Conservation (phyloP, 37 sponge, comb jelly and placozoan species). For the Beroe ovata region DNA sequence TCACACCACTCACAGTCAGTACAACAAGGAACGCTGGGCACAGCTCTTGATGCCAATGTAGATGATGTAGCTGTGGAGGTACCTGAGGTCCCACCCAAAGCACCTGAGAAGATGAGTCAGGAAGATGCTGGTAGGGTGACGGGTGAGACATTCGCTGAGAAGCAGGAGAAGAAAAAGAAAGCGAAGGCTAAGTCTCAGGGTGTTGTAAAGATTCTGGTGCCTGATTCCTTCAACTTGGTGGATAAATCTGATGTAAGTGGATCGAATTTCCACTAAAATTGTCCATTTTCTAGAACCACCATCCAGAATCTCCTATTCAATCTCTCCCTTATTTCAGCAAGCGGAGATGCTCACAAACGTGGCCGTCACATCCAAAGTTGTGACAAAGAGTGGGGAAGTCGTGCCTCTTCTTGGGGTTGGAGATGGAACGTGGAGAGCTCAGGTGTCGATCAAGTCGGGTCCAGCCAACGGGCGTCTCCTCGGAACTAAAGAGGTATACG, state of each 20-base stretch:
- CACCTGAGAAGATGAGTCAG: background rate
- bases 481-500: conserved; percentile 31
- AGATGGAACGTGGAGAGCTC: conserved; percentile 3
- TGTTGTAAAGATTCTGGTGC: background rate
- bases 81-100: conserved; percentile 22
- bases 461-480: conserved; percentile 20
- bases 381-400: background rate
- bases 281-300: no score
- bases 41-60: background rate
- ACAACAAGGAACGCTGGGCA: conserved; percentile 18
- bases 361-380: background rate
- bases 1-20: conserved; percentile 24
- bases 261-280: no score
- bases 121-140: background rate
- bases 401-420: conserved; percentile 54
- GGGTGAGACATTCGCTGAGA: background rate
- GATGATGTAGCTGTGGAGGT: background rate
- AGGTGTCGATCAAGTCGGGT: background rate
- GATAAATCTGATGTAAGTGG: background rate
- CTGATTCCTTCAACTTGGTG: background rate
- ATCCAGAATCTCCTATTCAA: no score
- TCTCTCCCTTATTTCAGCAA: no score
- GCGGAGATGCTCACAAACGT: conserved; percentile 9
- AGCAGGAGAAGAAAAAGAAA: background rate
- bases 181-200: background rate